Evolutionary conservation across 2,888 invertebrate species (phyloP).

Genomic region (Hypsopygia costalis): DNA sequence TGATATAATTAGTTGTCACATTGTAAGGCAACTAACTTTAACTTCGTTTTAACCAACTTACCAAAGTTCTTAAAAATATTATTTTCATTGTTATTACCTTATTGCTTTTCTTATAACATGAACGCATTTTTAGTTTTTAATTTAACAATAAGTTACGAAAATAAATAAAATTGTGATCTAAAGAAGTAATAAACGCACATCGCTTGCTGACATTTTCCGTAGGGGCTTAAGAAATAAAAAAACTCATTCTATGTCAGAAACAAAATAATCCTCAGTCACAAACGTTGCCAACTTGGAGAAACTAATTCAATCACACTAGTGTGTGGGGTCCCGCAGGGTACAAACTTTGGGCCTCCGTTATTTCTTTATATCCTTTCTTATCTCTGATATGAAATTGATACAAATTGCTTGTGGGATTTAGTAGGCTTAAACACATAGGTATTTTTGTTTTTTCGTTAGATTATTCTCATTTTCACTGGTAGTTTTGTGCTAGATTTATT

Average conservation of each 20-base stretch:
- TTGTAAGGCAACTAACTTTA: too few relatives aligned
- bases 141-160: too few relatives aligned
- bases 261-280: slow-evolving; percentile 13
- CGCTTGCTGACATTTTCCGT: too few relatives aligned
- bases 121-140: too few relatives aligned
- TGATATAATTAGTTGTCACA: too few relatives aligned
- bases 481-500: too few relatives aligned
- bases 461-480: background rate
- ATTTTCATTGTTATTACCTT: too few relatives aligned
- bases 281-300: slow-evolving; percentile 23
- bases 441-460: slow-evolving; percentile 1
- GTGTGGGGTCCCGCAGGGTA: slow-evolving; percentile 26
- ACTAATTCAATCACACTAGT: slow-evolving; percentile 41
- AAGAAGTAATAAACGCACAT: too few relatives aligned
- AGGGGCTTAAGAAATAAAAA: background rate
- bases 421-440: slow-evolving; percentile 12
- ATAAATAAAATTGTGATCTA: too few relatives aligned
- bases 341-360: slow-evolving; percentile 22
- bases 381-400: slow-evolving; percentile 28
- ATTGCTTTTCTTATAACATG: too few relatives aligned
- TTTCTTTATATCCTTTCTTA: slow-evolving; percentile 21
- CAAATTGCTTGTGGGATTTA: slow-evolving; percentile 26
- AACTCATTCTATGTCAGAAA: background rate
- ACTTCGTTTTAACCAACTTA: too few relatives aligned
- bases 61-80: too few relatives aligned